phyloP scores from a whole-genome alignment of 2,797 vertebrate genomes.

The Siniperca scherzeri region DNA sequence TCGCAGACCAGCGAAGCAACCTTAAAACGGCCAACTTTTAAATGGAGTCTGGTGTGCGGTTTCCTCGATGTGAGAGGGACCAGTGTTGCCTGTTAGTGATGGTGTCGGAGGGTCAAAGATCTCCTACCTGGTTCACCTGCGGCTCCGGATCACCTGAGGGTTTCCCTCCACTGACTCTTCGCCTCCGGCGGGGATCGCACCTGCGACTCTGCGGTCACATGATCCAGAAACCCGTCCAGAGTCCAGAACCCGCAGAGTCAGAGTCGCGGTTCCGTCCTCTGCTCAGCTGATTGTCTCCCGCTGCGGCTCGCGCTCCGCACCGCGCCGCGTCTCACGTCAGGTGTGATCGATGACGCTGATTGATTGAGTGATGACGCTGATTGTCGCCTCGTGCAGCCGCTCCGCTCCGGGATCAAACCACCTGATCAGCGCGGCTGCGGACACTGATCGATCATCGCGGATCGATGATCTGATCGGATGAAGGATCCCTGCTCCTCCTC shows the following conservation, averaged over 20 bases:
- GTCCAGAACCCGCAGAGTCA: neutral
- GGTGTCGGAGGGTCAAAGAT: neutral
- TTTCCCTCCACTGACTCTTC: neutral
- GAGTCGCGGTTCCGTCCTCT: neutral
- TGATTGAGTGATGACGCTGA: constrained; percentile 21
- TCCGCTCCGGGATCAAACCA: neutral
- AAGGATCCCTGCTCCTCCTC: constrained; percentile 13
- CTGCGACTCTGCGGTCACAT: constrained; percentile 18
- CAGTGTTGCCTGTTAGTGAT: neutral
- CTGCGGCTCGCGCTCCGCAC: constrained; percentile 2
- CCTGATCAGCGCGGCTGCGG: constrained; percentile 12
- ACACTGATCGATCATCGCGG: constrained; percentile 41
- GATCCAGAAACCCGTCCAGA: neutral
- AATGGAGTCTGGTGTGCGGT: neutral
- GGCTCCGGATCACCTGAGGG: neutral
- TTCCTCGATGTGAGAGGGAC: neutral
- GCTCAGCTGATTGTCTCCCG: constrained; percentile 40
- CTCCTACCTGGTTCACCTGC: constrained; percentile 40
- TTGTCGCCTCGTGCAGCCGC: constrained; percentile 19
- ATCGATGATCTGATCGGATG: constrained; percentile 33
- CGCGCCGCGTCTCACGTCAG: constrained; percentile 26
- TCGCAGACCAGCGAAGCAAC: no score
- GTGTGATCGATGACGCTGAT: constrained; percentile 16
- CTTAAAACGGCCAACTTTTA: neutral
- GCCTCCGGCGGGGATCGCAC: constrained; percentile 15